Evolutionary conservation across 2,113 vertebrate genomes (phyloP).

Genomic region (Embiotoca jacksoni): DNA sequence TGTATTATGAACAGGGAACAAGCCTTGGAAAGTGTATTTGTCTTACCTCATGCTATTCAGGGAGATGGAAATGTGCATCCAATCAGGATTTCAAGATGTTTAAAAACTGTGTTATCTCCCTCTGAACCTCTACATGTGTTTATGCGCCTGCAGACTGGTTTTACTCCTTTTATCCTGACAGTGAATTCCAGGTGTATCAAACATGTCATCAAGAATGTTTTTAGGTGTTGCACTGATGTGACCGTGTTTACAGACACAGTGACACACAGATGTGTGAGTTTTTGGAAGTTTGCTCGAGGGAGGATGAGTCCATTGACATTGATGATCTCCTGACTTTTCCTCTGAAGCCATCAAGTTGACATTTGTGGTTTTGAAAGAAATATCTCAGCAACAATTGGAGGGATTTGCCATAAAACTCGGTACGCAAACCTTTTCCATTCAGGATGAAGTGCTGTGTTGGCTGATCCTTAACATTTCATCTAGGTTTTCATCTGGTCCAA

Average conservation of each 20-base stretch:
- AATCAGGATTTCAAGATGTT: constrained; percentile 19
- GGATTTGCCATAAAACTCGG: too few species aligned
- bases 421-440: too few species aligned
- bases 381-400: too few species aligned
- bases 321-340: too few species aligned
- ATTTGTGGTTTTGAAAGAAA: too few species aligned
- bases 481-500: too few species aligned
- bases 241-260: not conserved
- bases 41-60: constrained; percentile 43
- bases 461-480: too few species aligned
- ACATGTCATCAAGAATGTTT: not conserved
- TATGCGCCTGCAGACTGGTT: not conserved
- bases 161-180: not conserved
- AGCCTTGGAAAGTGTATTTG: constrained; percentile 61
- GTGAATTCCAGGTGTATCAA: not conserved
- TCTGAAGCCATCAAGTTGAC: too few species aligned
- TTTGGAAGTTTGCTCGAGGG: too few species aligned
- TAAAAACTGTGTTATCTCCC: constrained; percentile 5
- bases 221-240: not conserved
- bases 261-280: not conserved
- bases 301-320: too few species aligned
- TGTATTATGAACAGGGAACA: constrained; percentile 58
- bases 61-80: constrained; percentile 21
- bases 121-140: not conserved
- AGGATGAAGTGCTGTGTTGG: too few species aligned